Percentiles rank a stretch among this genome's conserved stretches.
Conservation (phyloP, 2,113 vertebrate species). For the Rafetus swinhoei region DNA sequence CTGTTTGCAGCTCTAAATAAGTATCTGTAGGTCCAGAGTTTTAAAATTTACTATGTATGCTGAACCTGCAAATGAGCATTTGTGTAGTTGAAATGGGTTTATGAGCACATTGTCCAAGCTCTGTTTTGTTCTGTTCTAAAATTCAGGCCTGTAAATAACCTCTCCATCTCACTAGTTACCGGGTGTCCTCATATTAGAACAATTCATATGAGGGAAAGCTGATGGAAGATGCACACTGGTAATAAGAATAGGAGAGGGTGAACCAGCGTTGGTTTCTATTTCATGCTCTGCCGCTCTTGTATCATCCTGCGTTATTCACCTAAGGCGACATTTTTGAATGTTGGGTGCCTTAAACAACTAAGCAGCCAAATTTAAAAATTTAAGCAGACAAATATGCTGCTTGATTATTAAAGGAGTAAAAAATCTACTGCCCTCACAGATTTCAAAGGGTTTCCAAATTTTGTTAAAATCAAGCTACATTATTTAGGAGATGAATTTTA, state of each 20-base stretch:
- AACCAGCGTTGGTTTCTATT: not conserved
- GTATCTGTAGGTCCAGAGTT: fast-evolving
- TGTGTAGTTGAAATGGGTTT: not conserved
- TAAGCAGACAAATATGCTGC: not conserved
- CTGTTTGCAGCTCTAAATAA: fast-evolving
- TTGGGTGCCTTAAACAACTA: not conserved
- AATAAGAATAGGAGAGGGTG: not conserved
- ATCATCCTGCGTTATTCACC: not conserved
- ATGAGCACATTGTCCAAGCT: not conserved
- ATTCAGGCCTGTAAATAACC: not conserved
- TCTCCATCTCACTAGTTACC: not conserved
- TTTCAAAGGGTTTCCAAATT: not conserved
- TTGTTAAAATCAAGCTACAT: not conserved
- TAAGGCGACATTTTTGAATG: not conserved
- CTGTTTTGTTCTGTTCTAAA: not conserved
- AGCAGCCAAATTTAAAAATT: not conserved
- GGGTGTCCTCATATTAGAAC: not conserved
- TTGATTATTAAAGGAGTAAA: not conserved
- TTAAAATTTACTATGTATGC: fast-evolving
- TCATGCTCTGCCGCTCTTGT: not conserved
- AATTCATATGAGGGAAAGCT: not conserved
- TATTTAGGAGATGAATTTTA: not conserved
- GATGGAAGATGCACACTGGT: not conserved
- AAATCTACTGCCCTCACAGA: not conserved
- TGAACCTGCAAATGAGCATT: not conserved